phyloP scores from a whole-genome alignment of 2,888 invertebrate species.

The Phalangium opilio region DNA sequence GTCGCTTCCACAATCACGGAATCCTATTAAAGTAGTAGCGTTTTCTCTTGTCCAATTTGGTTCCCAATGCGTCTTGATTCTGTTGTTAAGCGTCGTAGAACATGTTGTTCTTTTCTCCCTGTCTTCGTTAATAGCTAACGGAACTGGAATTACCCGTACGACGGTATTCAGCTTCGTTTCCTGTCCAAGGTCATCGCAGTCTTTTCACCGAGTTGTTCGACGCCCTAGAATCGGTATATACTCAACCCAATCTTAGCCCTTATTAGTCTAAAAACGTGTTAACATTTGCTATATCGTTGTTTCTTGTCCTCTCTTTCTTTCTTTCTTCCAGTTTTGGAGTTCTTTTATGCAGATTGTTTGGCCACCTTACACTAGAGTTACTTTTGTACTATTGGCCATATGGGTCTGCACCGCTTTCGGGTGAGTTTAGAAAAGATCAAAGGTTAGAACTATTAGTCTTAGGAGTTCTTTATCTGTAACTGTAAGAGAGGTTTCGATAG shows the following conservation, averaged over 20 bases:
- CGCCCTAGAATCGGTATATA: slow-evolving; percentile 35
- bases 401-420: slow-evolving; percentile 42
- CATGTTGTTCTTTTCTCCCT: not conserved
- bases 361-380: slow-evolving; percentile 44
- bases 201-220: slow-evolving; percentile 36
- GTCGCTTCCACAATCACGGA: too few relatives aligned
- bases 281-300: too few relatives aligned
- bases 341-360: slow-evolving; percentile 51
- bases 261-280: too few relatives aligned
- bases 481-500: too few relatives aligned
- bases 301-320: too few relatives aligned
- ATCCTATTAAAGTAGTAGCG: too few relatives aligned
- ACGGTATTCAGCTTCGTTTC: not conserved
- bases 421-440: slow-evolving; percentile 23
- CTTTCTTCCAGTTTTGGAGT: slow-evolving; percentile 46
- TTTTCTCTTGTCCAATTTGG: too few relatives aligned
- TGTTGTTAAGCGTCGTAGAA: not conserved
- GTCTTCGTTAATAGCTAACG: slow-evolving; percentile 36
- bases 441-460: not conserved
- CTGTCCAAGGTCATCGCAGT: slow-evolving; percentile 24
- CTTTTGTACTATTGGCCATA: slow-evolving; percentile 43
- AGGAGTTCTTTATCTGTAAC: too few relatives aligned
- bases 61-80: not conserved
- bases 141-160: slow-evolving; percentile 50
- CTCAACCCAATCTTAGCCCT: too few relatives aligned